Evolutionary conservation across 2,888 invertebrate species (phyloP).

Genomic region (Nephrotoma appendiculata): DNA sequence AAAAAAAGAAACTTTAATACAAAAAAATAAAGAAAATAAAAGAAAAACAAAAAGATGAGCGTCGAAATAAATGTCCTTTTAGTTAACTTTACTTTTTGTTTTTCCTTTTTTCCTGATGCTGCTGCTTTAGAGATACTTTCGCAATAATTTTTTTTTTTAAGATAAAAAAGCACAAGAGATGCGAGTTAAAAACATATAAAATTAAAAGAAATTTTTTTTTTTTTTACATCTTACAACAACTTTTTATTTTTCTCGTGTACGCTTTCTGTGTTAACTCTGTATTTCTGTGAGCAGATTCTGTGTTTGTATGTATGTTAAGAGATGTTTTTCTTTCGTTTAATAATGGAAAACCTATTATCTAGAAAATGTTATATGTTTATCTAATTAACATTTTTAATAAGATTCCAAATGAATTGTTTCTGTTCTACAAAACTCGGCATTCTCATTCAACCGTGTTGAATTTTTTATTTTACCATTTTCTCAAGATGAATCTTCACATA

Average conservation of each 20-base stretch:
- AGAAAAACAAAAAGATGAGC: neutral
- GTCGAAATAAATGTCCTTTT: neutral
- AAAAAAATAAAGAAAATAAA: neutral
- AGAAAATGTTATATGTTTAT: neutral
- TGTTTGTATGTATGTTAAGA: neutral
- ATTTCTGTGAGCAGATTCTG: neutral
- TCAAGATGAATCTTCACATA: no score
- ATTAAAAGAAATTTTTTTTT: neutral
- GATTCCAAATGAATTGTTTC: neutral
- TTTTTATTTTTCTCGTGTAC: neutral
- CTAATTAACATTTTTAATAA: neutral
- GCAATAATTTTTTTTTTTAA: neutral
- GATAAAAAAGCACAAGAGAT: neutral
- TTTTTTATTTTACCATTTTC: no score
- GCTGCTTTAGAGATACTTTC: neutral
- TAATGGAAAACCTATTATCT: neutral
- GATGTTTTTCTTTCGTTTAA: neutral
- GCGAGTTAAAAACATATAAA: neutral
- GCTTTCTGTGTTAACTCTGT: neutral
- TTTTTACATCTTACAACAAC: neutral
- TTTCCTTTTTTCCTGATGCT: neutral
- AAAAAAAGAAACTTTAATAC: neutral
- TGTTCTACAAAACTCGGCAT: neutral
- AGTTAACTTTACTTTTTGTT: neutral
- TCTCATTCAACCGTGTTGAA: no score